Percentiles rank a stretch among this genome's conserved stretches.
Evolutionary conservation across 2,113 vertebrate species (phyloP).

Genomic region (Montifringilla adamsi): DNA sequence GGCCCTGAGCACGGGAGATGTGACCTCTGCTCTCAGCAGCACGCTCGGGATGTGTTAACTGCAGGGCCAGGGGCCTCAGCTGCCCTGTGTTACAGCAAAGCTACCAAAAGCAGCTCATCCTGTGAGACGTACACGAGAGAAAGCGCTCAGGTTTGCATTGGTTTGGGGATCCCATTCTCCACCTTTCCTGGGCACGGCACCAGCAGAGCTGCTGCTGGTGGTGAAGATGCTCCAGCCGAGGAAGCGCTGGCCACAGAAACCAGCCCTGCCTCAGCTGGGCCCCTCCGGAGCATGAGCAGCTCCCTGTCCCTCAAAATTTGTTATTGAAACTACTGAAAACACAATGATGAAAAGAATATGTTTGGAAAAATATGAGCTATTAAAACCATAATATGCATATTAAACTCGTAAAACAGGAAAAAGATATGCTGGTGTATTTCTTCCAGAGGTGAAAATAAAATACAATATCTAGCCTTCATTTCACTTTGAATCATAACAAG

Average conservation of each 20-base stretch:
- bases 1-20: accelerated
- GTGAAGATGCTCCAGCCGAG: accelerated
- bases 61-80: background rate
- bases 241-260: background rate
- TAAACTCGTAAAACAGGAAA: background rate
- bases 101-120: background rate
- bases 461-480: background rate
- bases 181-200: background rate
- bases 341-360: background rate
- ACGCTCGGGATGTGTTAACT: accelerated
- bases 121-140: background rate
- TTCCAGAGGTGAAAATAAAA: background rate
- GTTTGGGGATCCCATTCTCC: background rate
- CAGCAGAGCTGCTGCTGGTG: background rate
- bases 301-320: background rate
- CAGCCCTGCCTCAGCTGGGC: too few species aligned
- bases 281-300: accelerated
- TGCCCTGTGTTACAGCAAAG: accelerated
- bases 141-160: accelerated
- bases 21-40: background rate
- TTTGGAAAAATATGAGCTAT: background rate
- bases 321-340: background rate
- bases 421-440: background rate
- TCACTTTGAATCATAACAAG: slow-evolving; percentile 21
- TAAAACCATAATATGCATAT: background rate